Evolutionary conservation across 2,113 vertebrate genomes (phyloP).

Genomic region (Orycteropus afer): DNA sequence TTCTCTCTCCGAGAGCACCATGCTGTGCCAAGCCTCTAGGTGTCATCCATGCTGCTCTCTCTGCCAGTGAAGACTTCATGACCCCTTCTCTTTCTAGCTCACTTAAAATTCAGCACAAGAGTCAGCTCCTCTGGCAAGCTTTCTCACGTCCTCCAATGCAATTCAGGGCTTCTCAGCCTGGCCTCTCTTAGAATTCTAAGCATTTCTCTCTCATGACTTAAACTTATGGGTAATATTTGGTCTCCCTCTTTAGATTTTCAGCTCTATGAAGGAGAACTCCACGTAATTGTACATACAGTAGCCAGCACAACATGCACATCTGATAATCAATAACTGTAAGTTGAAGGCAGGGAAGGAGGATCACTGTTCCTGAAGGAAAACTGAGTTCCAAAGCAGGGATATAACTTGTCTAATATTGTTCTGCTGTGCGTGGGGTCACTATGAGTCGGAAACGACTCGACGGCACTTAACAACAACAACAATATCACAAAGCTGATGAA

Average conservation of each 20-base stretch:
- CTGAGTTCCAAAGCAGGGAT: background rate
- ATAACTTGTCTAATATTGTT: background rate
- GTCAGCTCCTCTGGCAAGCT: background rate
- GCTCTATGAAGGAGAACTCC: background rate
- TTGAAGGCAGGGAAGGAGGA: background rate
- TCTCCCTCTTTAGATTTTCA: background rate
- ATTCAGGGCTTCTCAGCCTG: background rate
- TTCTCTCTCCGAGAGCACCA: background rate
- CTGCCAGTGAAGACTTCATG: background rate
- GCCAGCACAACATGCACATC: accelerated
- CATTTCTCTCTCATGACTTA: background rate
- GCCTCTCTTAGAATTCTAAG: background rate
- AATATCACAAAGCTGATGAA: background rate
- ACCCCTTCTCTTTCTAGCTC: background rate
- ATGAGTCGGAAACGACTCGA: no score
- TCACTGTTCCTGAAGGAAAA: background rate
- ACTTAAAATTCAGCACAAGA: background rate
- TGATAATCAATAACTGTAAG: background rate
- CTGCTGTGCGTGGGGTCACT: no score
- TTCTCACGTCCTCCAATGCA: background rate
- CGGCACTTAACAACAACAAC: no score
- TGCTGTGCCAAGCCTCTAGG: background rate
- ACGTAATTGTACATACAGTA: background rate
- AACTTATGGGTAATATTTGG: background rate
- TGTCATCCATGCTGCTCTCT: background rate